phyloP scores from a whole-genome alignment of 2,113 vertebrate genomes.

The Salminus brasiliensis region DNA sequence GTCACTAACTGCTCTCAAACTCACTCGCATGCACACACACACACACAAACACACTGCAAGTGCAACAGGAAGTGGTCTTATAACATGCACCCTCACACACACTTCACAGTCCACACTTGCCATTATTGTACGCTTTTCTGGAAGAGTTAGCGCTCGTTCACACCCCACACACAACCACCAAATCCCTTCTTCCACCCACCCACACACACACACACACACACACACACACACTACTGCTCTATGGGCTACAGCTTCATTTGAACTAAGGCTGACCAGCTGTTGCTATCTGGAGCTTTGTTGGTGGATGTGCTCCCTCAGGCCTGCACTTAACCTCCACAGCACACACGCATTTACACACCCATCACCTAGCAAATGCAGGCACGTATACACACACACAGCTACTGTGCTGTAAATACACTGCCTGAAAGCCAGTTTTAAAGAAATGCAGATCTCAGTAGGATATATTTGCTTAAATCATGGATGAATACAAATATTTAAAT shows the following conservation, averaged over 20 bases:
- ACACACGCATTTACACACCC: not conserved
- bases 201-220: not conserved
- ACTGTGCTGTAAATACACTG: not conserved
- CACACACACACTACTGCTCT: not conserved
- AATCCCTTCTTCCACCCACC: not conserved
- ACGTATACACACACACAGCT: not conserved
- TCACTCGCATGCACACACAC: constrained; percentile 7
- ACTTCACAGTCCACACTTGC: not conserved
- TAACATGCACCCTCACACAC: not conserved
- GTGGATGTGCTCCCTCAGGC: not conserved
- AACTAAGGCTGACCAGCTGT: constrained; percentile 6
- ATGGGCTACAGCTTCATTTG: constrained; percentile 3
- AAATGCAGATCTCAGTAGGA: not conserved
- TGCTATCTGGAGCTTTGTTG: not conserved
- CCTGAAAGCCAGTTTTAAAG: not conserved
- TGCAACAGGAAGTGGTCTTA: not conserved
- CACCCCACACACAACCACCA: not conserved
- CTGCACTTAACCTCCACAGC: not conserved
- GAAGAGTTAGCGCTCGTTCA: not conserved
- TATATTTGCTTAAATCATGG: not conserved
- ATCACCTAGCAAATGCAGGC: not conserved
- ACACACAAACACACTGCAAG: not conserved
- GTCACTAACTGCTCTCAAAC: constrained; percentile 29
- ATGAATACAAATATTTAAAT: not conserved
- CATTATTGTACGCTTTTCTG: not conserved